phyloP scores from a whole-genome alignment of 2,113 vertebrate species.

The Condylura cristata region DNA sequence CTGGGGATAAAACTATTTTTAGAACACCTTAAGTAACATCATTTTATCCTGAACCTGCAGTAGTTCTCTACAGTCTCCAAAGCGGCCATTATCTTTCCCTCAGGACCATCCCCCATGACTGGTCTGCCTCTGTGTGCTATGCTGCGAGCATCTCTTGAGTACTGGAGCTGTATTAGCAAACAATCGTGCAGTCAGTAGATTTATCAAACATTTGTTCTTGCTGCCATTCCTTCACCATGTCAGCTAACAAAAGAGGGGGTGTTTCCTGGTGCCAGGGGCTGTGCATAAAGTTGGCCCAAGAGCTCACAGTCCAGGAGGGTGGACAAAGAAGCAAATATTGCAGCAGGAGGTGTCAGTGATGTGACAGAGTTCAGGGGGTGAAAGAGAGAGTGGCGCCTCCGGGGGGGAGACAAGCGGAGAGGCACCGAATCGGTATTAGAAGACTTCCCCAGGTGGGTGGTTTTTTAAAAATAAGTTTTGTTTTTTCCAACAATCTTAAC shows the following conservation, averaged over 20 bases:
- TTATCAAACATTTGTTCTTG: neutral
- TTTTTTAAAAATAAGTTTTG: neutral
- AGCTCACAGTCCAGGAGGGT: rapidly evolving
- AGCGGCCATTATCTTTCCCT: neutral
- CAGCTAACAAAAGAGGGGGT: neutral
- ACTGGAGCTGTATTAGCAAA: neutral
- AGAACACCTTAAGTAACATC: neutral
- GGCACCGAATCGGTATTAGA: neutral
- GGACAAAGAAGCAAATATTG: too few species aligned
- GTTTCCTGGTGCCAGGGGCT: neutral
- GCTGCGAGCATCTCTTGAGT: neutral
- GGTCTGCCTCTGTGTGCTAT: neutral
- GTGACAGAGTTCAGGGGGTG: too few species aligned
- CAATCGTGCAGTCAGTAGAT: rapidly evolving
- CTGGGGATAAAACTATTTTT: neutral
- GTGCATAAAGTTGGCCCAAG: neutral
- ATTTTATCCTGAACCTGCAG: neutral
- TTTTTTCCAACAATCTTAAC: neutral
- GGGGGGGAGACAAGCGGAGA: neutral
- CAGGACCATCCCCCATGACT: neutral
- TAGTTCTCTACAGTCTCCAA: neutral
- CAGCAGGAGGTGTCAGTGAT: neutral
- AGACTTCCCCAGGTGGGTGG: neutral
- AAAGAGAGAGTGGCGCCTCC: neutral
- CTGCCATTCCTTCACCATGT: neutral